Evolutionary conservation across 2,797 vertebrate genomes (phyloP), one percentile per base, ranked within the genome.

Genomic region (Cuculus canorus): DNA sequence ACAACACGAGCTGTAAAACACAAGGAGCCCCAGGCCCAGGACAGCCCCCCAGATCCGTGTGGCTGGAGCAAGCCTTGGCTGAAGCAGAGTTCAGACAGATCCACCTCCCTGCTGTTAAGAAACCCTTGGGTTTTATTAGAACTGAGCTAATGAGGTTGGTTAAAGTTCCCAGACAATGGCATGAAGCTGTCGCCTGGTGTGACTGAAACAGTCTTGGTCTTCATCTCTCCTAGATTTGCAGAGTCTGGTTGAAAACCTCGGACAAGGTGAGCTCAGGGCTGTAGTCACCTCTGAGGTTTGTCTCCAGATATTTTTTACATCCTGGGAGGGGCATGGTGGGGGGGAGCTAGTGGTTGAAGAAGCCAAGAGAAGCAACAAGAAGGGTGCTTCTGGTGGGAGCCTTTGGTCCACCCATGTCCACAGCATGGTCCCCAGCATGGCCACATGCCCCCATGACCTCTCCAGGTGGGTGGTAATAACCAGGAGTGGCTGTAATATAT

Each of bases 21-120:
- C 0, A 3, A 37, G 17, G 21, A 78, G 7, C 39, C 56, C 82
- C 53, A 4, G 3, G 2, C 13, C n/a, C 71, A 43, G 32, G 72
- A 22, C 30, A 59, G n/a, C 22, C 39, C 10, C 11, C 1, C 0
- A 1, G 45, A 12, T 33, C 64, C 0, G 0, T 2, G 7, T 0
- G 2, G 52, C 45, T 0, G 0, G 43, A 47, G 30, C 0, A 0
- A 53, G 63, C 28, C 33, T 35, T 32, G 39, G 28, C 39, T 45
- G 41, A 60, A 33, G 52, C 1, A 0, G 23, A 21, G 11, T 69
- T 82, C 19, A 17, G 66, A 53, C 5, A n/a, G 57, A 18, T 2
- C 7, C 47, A 69, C 69, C 71, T 66, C 56, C 71, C 28, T 11
- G 41, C 27, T 33, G 13, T 54, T 69, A 68, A 72, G 65, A 82